These are phyloP conservation scores for Gadopsis marmoratus DNA, from an alignment of 2,797 vertebrate species.

Conservation along the genomic window DNA sequence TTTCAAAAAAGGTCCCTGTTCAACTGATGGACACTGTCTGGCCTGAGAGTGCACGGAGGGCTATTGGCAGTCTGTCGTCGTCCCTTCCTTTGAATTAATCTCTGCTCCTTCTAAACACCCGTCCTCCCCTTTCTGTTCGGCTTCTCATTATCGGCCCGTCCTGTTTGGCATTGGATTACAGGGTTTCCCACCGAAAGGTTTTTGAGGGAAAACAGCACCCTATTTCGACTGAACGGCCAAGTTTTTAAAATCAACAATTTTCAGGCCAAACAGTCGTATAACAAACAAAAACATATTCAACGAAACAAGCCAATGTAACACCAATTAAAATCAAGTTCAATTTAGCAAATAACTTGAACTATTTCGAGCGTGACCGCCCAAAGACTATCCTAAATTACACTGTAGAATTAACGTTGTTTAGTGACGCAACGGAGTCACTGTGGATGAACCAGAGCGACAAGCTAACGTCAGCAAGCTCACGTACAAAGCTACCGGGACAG, in stretches of 20 bases:
- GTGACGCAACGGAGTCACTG: too few relatives aligned
- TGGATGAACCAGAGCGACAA: too few relatives aligned
- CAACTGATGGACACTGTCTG: slow-evolving; percentile 68
- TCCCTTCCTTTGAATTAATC: slow-evolving; percentile 48
- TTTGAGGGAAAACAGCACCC: background rate
- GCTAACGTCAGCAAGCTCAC: background rate
- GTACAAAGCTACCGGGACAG: background rate
- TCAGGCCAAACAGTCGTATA: background rate
- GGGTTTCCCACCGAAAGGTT: background rate
- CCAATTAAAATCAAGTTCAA: background rate
- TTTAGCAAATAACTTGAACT: background rate
- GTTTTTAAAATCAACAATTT: background rate
- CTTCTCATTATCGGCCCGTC: slow-evolving; percentile 11
- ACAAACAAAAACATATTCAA: background rate
- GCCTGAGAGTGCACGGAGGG: slow-evolving; percentile 51
- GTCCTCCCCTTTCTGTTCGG: background rate
- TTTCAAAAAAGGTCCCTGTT: slow-evolving; percentile 67
- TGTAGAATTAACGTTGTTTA: background rate
- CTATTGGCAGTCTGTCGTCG: slow-evolving; percentile 51
- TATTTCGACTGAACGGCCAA: background rate
- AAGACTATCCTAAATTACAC: background rate
- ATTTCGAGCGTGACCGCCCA: background rate
- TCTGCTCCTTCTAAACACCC: slow-evolving; percentile 7
- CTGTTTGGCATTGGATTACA: background rate
- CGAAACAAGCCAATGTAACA: background rate